Evolutionary conservation across 2,113 vertebrate genomes (phyloP).

Genomic region (Thalassoma bifasciatum): DNA sequence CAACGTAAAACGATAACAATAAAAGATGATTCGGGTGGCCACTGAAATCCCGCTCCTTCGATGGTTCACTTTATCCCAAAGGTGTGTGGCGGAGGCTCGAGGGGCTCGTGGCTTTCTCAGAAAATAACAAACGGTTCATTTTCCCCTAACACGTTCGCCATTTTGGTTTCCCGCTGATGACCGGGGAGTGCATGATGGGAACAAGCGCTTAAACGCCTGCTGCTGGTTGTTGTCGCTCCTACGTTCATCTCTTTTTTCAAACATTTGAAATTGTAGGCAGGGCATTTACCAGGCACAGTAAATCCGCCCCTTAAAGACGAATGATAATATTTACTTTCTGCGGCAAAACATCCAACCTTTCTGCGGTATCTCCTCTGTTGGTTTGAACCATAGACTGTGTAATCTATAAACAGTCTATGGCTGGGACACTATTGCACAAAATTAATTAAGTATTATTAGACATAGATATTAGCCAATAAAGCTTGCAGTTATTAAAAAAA

Average conservation of each 20-base stretch:
- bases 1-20: slow-evolving; percentile 78
- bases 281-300: slow-evolving; percentile 20
- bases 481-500: no score
- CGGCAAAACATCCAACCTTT: not conserved
- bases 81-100: slow-evolving; percentile 10
- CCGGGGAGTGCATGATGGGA: slow-evolving; percentile 90
- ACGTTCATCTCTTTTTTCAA: slow-evolving; percentile 54
- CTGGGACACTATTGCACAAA: no score
- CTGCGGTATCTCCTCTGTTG: no score
- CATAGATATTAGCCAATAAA: no score
- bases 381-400: no score
- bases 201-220: slow-evolving; percentile 50
- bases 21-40: slow-evolving; percentile 29
- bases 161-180: slow-evolving; percentile 94
- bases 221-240: slow-evolving; percentile 14
- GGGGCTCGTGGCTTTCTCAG: slow-evolving; percentile 58
- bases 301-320: slow-evolving; percentile 55
- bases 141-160: slow-evolving; percentile 86
- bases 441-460: no score
- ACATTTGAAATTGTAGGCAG: slow-evolving; percentile 78
- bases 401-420: no score
- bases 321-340: not conserved
- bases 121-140: slow-evolving; percentile 83
- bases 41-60: slow-evolving; percentile 24
- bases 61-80: not conserved